Percentiles rank a stretch among this genome's conserved stretches.
phyloP scores from a whole-genome alignment of 2,888 invertebrate species.

The Lepidochitona cinerea region DNA sequence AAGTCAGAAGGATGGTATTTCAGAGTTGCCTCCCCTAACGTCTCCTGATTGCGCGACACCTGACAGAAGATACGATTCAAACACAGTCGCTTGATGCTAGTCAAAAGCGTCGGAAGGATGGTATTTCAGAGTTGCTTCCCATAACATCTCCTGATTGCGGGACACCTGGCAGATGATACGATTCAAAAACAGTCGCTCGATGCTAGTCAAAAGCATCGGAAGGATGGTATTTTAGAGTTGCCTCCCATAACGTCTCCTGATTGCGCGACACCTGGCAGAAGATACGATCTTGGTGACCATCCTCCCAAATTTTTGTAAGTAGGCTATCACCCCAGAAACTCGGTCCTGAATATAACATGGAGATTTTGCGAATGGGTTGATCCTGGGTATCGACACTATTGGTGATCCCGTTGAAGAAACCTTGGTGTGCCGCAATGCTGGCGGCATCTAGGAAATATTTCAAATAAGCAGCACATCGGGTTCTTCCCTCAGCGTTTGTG shows the following conservation, averaged over 20 bases:
- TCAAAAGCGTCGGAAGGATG: too few species aligned
- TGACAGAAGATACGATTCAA: not conserved
- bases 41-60: not conserved
- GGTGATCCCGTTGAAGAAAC: slow-evolving; percentile 35
- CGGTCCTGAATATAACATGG: slow-evolving; percentile 41
- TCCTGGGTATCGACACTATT: slow-evolving; percentile 40
- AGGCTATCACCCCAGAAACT: slow-evolving; percentile 49
- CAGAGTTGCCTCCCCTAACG: not conserved
- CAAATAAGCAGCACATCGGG: slow-evolving; percentile 50
- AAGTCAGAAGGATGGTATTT: too few species aligned
- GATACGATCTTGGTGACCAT: slow-evolving; percentile 13
- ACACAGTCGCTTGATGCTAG: too few species aligned
- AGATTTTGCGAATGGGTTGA: slow-evolving; percentile 43
- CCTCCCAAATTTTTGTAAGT: slow-evolving; percentile 47
- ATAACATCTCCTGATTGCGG: not conserved
- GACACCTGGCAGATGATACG: not conserved
- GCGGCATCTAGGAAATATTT: slow-evolving; percentile 49
- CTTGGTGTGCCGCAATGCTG: slow-evolving; percentile 44
- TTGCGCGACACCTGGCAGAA: not conserved
- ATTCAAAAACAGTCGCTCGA: too few species aligned
- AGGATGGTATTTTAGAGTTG: not conserved
- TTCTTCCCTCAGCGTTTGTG: slow-evolving; percentile 41
- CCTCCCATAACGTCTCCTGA: not conserved
- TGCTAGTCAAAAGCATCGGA: too few species aligned
- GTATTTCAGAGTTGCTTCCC: not conserved